Base-by-base conservation (phyloP, 2,113 vertebrate species). In the Epinephelus cyanopodus region DNA sequence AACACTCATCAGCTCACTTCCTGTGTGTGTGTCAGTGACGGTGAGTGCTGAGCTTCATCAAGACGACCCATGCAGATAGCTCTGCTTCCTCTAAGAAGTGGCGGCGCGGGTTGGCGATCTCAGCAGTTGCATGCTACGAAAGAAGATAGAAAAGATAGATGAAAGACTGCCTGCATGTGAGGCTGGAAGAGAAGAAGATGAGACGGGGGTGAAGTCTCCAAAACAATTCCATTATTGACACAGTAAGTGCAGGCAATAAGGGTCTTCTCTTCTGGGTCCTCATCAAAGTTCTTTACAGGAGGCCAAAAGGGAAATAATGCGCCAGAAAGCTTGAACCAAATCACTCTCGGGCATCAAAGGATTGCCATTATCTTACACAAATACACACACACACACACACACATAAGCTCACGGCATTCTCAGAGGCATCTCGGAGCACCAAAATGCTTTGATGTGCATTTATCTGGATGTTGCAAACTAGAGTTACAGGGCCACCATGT, bases 101-200 rank as follows among this genome's bases (percentile, higher is more conserved):
- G 82, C 15, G 82, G 61, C 74, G 47, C 39, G 50, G 74, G 60
- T 47, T 48, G 69, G 53, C 21, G 6, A 54, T 60, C 85, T 86
- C 86, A 68, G 68, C 89, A 77, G 86, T 95, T 62, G 95, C 95
- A 96, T 93, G 95, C 93, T 93, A 95, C 54, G 73, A 87, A 84
- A 78, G 84, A 79, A 93, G 95, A 95, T 95, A 82, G 90, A 48
- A 79, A 64, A 78, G 80, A 60, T 53, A 95, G 95, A 96, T 96
- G 94, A 96, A 96, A 95, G 94, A 79, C 63, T 7, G 89, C 95
- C 95, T 92, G 95, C 95, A 95, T 95, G 93, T 66, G 74, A 77
- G 83, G 80, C 68, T 84, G 76, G 83, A 90, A 83, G 74, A 86
- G 80, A 85, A 88, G 83, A 89, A 87, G 93, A 94, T 89, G 91